phyloP scores from a whole-genome alignment of 2,888 invertebrate species.

The Hydroisotoma schaefferi region DNA sequence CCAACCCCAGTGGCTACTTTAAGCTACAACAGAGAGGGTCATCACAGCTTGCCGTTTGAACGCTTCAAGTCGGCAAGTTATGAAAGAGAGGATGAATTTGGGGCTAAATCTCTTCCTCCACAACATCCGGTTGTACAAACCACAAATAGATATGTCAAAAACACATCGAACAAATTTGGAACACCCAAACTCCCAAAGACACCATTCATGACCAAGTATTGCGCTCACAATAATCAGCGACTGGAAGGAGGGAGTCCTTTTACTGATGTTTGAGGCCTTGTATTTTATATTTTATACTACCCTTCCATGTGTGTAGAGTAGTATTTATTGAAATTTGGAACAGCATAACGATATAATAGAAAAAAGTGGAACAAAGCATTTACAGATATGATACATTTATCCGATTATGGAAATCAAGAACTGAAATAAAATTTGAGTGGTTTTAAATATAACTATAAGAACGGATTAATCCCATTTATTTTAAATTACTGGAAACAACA shows the following conservation, averaged over 20 bases:
- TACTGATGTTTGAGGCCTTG: conserved; percentile 9
- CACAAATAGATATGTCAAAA: conserved; percentile 20
- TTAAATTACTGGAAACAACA: too few relatives aligned
- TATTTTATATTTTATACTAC: too few relatives aligned
- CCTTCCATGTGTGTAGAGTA: too few relatives aligned
- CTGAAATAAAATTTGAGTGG: too few relatives aligned
- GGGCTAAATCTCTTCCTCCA: conserved; percentile 5
- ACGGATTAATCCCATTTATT: too few relatives aligned
- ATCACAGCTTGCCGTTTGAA: conserved; percentile 13
- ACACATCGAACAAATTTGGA: conserved; percentile 21
- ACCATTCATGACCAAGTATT: conserved; percentile 29
- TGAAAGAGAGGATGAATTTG: conserved; percentile 7
- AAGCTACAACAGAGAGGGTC: conserved; percentile 7
- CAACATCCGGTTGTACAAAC: neutral
- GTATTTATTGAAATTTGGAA: too few relatives aligned
- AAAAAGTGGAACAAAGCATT: too few relatives aligned
- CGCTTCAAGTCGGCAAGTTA: neutral
- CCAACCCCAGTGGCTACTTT: conserved; percentile 12
- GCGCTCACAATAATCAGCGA: conserved; percentile 13
- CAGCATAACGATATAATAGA: too few relatives aligned
- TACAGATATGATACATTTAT: too few relatives aligned
- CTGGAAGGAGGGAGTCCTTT: conserved; percentile 2
- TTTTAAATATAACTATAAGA: too few relatives aligned
- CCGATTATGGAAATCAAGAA: too few relatives aligned
- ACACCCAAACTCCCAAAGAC: conserved; percentile 31